Conservation (phyloP, 1,140 invertebrate genomes). For the Manduca sexta region DNA sequence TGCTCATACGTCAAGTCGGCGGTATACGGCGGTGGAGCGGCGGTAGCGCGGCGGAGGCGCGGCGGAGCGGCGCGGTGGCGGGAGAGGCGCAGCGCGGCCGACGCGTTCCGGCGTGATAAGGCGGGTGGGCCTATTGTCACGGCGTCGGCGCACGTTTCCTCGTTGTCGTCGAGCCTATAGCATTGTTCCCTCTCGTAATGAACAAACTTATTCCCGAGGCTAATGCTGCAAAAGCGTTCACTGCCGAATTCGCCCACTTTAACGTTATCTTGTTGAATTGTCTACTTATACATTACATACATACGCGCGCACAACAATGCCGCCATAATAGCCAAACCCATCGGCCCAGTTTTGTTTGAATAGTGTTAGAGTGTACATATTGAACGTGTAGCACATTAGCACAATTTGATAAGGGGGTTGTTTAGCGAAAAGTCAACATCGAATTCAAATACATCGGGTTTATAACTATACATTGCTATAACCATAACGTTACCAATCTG, state of each 20-base stretch:
- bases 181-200: slow-evolving; percentile 63
- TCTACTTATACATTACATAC: slow-evolving; percentile 32
- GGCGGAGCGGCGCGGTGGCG: slow-evolving; percentile 7
- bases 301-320: slow-evolving; percentile 22
- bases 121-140: slow-evolving; percentile 56
- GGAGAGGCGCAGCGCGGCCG: slow-evolving; percentile 19
- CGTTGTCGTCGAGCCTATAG: slow-evolving; percentile 59
- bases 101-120: slow-evolving; percentile 65
- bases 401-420: slow-evolving; percentile 39
- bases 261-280: slow-evolving; percentile 55
- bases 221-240: slow-evolving; percentile 54
- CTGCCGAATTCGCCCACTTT: slow-evolving; percentile 50
- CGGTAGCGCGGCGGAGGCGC: slow-evolving; percentile 12
- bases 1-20: slow-evolving; percentile 65
- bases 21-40: slow-evolving; percentile 22
- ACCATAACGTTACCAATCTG: too few species aligned
- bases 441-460: slow-evolving; percentile 33
- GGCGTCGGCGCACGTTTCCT: slow-evolving; percentile 69
- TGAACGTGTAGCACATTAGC: slow-evolving; percentile 49
- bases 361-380: slow-evolving; percentile 38
- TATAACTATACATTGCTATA: not conserved
- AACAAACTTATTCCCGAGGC: slow-evolving; percentile 68
- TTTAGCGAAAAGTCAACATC: slow-evolving; percentile 49
- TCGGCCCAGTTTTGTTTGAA: slow-evolving; percentile 58
- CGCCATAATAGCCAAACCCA: slow-evolving; percentile 40